A percentile compares a stretch with the other conserved stretches of the same genome.
Evolutionary conservation across 2,888 invertebrate species (phyloP).

Genomic region (Thalpophila matura): DNA sequence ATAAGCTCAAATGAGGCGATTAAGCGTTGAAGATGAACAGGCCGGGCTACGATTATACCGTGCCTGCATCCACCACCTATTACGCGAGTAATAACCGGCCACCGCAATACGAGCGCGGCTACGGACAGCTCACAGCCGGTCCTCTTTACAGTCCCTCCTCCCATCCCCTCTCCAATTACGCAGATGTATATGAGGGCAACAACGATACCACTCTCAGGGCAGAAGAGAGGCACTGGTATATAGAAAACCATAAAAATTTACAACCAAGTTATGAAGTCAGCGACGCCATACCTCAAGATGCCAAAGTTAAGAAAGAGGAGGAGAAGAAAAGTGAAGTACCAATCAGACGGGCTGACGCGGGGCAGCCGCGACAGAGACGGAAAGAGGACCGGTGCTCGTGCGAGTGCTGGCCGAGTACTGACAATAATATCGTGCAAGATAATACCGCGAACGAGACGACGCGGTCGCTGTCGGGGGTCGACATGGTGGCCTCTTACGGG

Average conservation of each 20-base stretch:
- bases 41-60: constrained; percentile 89
- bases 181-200: constrained; percentile 89
- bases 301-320: constrained; percentile 87
- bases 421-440: constrained; percentile 83
- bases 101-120: constrained; percentile 87
- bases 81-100: constrained; percentile 85
- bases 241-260: constrained; percentile 88
- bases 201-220: constrained; percentile 89
- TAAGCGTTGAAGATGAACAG: constrained; percentile 89
- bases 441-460: constrained; percentile 82
- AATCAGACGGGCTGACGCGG: constrained; percentile 80
- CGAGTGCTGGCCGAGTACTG: constrained; percentile 89
- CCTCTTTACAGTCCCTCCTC: constrained; percentile 86
- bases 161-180: constrained; percentile 87
- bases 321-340: constrained; percentile 85
- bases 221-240: constrained; percentile 89
- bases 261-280: constrained; percentile 82
- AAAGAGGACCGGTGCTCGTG: constrained; percentile 89
- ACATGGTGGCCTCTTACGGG: constrained; percentile 90
- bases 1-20: constrained; percentile 87
- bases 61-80: constrained; percentile 87
- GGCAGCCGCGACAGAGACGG: constrained; percentile 82
- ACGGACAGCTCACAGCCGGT: constrained; percentile 83
- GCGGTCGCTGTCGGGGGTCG: constrained; percentile 86
- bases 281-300: constrained; percentile 84